These are phyloP conservation scores for Dendropsophus ebraccatus DNA, from an alignment of 2,113 vertebrate genomes.

Conservation along the genomic window DNA sequence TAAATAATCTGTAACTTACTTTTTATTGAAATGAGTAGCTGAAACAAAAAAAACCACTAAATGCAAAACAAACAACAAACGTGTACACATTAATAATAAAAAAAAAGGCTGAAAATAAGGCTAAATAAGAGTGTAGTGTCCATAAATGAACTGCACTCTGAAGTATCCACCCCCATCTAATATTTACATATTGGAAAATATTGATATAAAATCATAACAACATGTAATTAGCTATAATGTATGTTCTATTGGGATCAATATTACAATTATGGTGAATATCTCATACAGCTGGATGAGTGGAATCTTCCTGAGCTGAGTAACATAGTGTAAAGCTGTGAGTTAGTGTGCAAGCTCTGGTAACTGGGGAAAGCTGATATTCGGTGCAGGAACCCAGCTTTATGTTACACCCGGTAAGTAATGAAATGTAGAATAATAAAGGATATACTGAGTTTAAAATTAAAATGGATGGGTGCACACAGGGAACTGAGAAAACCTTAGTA, in stretches of 20 bases:
- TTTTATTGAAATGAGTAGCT: too few species aligned
- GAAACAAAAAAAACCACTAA: neutral
- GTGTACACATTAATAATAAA: too few species aligned
- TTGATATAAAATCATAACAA: too few species aligned
- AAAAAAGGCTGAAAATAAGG: too few species aligned
- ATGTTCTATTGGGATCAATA: neutral
- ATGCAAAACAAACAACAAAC: too few species aligned
- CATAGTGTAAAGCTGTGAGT: constrained; percentile 61
- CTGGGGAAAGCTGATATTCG: constrained; percentile 56
- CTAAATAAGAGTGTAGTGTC: too few species aligned
- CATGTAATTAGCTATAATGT: too few species aligned
- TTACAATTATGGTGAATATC: neutral
- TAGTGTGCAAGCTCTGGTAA: constrained; percentile 59
- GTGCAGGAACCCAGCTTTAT: constrained; percentile 63
- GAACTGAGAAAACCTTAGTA: too few species aligned
- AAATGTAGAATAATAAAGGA: neutral
- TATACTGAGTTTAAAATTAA: neutral
- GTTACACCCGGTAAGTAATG: constrained; percentile 66
- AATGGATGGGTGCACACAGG: too few species aligned
- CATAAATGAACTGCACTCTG: too few species aligned
- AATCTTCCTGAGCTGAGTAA: neutral
- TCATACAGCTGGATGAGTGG: neutral
- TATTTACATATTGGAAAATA: too few species aligned
- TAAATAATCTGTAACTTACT: neutral
- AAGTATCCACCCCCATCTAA: too few species aligned